These are phyloP conservation scores for Graphium colonna DNA, from an alignment of 2,888 invertebrate species.

Conservation along the genomic window DNA sequence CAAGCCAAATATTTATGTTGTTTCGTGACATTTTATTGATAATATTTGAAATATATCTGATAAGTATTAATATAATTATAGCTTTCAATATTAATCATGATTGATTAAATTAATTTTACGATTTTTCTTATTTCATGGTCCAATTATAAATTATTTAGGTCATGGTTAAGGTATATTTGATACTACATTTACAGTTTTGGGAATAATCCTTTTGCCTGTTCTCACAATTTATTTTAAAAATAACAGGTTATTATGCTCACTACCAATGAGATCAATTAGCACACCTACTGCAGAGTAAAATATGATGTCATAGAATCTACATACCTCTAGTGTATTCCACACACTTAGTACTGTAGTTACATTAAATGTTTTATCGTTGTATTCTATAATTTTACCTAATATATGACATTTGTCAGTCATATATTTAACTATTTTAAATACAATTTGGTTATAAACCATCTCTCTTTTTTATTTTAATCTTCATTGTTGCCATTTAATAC, in stretches of 20 bases:
- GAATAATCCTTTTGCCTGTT: too few relatives aligned
- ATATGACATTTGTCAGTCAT: too few relatives aligned
- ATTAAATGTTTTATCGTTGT: neutral
- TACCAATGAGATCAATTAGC: slow-evolving; percentile 43
- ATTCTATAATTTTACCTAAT: neutral
- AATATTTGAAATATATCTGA: too few relatives aligned
- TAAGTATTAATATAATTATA: too few relatives aligned
- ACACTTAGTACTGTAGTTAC: slow-evolving; percentile 23
- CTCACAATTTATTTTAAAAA: neutral
- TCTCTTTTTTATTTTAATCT: neutral
- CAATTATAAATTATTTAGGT: too few relatives aligned
- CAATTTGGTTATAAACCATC: neutral
- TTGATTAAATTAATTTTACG: too few relatives aligned
- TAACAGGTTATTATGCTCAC: slow-evolving; percentile 12
- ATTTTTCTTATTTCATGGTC: too few relatives aligned
- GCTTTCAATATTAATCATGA: too few relatives aligned
- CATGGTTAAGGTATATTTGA: too few relatives aligned
- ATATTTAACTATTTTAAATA: neutral
- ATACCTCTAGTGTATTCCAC: slow-evolving; percentile 36
- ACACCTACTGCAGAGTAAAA: slow-evolving; percentile 28
- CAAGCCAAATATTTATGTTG: too few relatives aligned
- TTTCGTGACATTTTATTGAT: too few relatives aligned
- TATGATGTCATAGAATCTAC: slow-evolving; percentile 54
- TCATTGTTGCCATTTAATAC: neutral
- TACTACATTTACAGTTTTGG: too few relatives aligned